phyloP scores from a whole-genome alignment of 2,797 vertebrate genomes.

The Eurystomus glaucurus region DNA sequence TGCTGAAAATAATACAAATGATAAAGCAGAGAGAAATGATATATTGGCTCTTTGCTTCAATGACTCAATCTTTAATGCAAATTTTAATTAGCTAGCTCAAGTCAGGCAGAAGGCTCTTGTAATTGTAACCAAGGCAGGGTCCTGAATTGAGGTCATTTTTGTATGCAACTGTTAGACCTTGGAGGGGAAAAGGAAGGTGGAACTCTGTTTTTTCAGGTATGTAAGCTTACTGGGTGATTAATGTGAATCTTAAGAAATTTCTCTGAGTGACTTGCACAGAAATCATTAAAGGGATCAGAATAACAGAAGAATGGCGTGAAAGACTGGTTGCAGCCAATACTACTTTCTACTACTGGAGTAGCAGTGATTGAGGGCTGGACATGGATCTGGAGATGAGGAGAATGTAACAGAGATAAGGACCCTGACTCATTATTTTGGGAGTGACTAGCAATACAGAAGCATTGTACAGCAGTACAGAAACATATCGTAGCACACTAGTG shows the following conservation, averaged over 20 bases:
- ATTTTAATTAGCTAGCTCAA: slow-evolving; percentile 64
- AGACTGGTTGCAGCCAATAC: background rate
- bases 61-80: slow-evolving; percentile 40
- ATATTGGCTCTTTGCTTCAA: slow-evolving; percentile 47
- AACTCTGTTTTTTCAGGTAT: background rate
- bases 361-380: background rate
- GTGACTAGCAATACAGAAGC: background rate
- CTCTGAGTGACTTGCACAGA: background rate
- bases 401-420: background rate
- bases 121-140: slow-evolving; percentile 6
- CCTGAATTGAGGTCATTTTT: slow-evolving; percentile 29
- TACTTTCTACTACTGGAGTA: background rate
- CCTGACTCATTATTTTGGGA: background rate
- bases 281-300: background rate
- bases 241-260: background rate
- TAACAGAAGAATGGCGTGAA: background rate
- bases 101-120: slow-evolving; percentile 35
- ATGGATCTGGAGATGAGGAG: background rate
- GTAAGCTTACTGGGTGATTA: background rate
- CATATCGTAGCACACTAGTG: rapidly evolving
- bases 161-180: background rate
- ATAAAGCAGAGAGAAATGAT: slow-evolving; percentile 38
- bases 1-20: slow-evolving; percentile 42
- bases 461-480: background rate
- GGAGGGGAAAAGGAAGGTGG: background rate